Percentiles rank a stretch among this genome's conserved stretches.
These are phyloP conservation scores for Brachyhypopomus occidentalis DNA, from an alignment of 2,113 vertebrate species.

Conservation along the genomic window DNA sequence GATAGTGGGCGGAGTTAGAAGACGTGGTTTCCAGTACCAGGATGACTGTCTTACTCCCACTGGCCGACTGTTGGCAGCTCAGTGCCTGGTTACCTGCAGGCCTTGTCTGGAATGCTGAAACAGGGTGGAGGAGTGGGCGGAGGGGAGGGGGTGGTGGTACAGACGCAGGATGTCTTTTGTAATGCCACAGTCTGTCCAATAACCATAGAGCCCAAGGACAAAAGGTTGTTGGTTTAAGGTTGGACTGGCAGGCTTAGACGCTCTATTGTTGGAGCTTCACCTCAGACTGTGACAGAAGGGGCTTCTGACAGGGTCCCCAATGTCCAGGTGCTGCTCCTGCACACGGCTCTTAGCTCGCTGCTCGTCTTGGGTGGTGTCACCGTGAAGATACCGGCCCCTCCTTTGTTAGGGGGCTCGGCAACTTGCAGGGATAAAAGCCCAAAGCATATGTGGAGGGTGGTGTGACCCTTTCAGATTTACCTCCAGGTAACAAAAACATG, in stretches of 20 bases:
- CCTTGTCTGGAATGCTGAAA: constrained; percentile 38
- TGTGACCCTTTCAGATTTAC: neutral
- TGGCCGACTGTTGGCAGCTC: neutral
- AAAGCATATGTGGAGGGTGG: neutral
- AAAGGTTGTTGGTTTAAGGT: constrained; percentile 26
- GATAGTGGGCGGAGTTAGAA: neutral
- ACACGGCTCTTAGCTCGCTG: neutral
- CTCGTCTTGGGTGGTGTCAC: neutral
- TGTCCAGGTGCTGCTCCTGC: neutral
- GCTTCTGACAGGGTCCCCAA: neutral
- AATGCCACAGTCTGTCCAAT: constrained; percentile 4
- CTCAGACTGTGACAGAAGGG: constrained; percentile 32
- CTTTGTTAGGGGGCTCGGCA: neutral
- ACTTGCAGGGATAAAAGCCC: neutral
- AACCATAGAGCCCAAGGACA: constrained; percentile 13
- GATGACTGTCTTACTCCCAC: constrained; percentile 8
- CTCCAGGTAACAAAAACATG: too few relatives aligned
- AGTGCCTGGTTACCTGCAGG: constrained; percentile 27
- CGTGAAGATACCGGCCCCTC: neutral
- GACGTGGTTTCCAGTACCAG: neutral
- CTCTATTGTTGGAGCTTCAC: constrained; percentile 40
- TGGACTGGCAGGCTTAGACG: constrained; percentile 9
- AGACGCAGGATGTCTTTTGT: constrained; percentile 24
- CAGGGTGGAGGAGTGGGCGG: neutral
- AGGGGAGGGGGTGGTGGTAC: neutral